phyloP scores from a whole-genome alignment of 2,113 vertebrate genomes.

The Thinocorus orbignyianus region DNA sequence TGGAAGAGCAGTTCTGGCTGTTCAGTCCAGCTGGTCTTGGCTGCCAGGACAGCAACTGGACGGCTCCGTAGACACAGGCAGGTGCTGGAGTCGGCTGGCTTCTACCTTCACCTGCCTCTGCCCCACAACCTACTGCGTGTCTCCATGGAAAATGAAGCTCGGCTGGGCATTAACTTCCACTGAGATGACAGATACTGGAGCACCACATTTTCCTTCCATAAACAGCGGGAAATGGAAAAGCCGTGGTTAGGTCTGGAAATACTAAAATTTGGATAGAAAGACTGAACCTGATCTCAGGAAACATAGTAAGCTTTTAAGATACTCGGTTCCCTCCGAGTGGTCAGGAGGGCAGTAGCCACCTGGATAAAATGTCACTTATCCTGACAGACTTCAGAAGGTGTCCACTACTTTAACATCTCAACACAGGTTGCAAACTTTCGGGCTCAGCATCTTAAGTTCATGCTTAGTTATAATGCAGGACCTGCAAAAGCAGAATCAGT shows the following conservation, averaged over 20 bases:
- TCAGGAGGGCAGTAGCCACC: not conserved
- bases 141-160: not conserved
- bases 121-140: not conserved
- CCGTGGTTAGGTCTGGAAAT: not conserved
- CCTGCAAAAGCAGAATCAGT: not conserved
- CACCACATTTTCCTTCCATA: not conserved
- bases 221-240: not conserved
- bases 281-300: not conserved
- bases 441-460: not conserved
- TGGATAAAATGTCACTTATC: not conserved
- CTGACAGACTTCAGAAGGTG: not conserved
- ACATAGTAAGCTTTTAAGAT: not conserved
- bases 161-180: not conserved
- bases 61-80: not conserved
- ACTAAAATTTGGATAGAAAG: not conserved
- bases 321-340: not conserved
- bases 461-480: not conserved
- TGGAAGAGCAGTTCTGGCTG: not conserved
- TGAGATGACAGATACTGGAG: not conserved
- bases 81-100: fast-evolving
- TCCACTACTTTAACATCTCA: not conserved
- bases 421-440: not conserved
- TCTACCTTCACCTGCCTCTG: not conserved
- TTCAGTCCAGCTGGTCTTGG: not conserved
- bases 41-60: not conserved